Percentiles rank a stretch among this genome's conserved stretches.
Evolutionary conservation across 2,797 vertebrate species (phyloP).

Genomic region (Ambastaia sidthimunki): DNA sequence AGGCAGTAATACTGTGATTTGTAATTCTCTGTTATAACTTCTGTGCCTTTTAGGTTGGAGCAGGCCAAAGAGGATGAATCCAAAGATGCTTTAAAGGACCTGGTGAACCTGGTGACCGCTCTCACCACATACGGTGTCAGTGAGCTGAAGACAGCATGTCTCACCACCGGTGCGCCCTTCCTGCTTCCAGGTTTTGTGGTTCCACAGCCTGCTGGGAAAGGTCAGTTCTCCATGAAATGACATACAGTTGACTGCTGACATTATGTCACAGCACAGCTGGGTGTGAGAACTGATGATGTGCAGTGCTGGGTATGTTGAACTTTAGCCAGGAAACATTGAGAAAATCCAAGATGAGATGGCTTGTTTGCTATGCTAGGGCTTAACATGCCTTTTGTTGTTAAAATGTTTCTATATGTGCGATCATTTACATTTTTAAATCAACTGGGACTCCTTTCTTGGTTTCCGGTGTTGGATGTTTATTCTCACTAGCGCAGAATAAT

Average conservation of each 20-base stretch:
- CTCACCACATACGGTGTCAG: constrained; percentile 92
- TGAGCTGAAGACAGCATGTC: constrained; percentile 91
- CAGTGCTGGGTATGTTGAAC: constrained; percentile 12
- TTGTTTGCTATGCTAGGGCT: constrained; percentile 1
- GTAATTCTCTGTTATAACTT: background rate
- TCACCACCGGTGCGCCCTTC: constrained; percentile 95
- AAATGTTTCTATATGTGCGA: constrained; percentile 11
- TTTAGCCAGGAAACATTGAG: constrained; percentile 6
- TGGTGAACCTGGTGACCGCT: constrained; percentile 95
- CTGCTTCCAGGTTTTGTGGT: constrained; percentile 94
- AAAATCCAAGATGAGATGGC: constrained; percentile 4
- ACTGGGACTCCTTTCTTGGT: background rate
- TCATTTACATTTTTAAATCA: background rate
- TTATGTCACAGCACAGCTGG: constrained; percentile 28
- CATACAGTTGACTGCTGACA: constrained; percentile 1
- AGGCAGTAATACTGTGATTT: background rate
- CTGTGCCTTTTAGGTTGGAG: constrained; percentile 83
- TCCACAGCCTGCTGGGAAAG: constrained; percentile 93
- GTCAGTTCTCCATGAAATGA: constrained; percentile 69
- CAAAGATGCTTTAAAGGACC: constrained; percentile 94
- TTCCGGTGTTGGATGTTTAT: background rate
- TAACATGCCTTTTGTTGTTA: constrained; percentile 5
- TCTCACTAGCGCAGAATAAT: background rate
- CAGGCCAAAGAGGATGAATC: constrained; percentile 96
- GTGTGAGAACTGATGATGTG: constrained; percentile 47